Evolutionary conservation across 1,140 invertebrate species (phyloP).

Genomic region (Helicoverpa zea): DNA sequence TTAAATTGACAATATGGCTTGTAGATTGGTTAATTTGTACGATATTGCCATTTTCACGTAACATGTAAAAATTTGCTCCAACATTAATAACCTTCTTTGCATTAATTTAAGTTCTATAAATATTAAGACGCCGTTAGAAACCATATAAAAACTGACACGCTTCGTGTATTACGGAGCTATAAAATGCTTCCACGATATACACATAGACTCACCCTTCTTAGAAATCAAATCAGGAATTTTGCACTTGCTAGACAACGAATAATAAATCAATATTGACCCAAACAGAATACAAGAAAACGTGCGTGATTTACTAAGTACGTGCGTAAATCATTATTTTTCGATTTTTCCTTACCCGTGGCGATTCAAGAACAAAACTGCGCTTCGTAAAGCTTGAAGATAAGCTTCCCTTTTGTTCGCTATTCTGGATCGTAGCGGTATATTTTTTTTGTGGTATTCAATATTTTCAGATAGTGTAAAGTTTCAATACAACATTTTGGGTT

Average conservation of each 20-base stretch:
- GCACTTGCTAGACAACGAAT: background rate
- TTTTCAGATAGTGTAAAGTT: constrained; percentile 13
- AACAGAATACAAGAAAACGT: constrained; percentile 49
- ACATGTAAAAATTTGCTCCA: too few species aligned
- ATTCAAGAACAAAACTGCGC: constrained; percentile 45
- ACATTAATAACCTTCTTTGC: too few species aligned
- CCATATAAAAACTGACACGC: too few species aligned
- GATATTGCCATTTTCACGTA: too few species aligned
- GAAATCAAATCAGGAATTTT: constrained; percentile 8
- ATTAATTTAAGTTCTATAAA: too few species aligned
- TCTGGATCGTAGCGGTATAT: constrained; percentile 5
- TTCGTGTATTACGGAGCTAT: too few species aligned
- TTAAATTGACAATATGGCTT: too few species aligned
- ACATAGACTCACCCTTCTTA: background rate
- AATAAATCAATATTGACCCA: constrained; percentile 49
- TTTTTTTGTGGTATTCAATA: constrained; percentile 30
- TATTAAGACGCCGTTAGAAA: too few species aligned
- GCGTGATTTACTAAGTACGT: constrained; percentile 48
- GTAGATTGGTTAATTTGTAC: too few species aligned
- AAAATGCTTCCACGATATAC: too few species aligned
- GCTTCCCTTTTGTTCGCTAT: constrained; percentile 43
- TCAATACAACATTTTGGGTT: background rate
- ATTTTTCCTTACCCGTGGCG: constrained; percentile 28
- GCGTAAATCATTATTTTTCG: constrained; percentile 51
- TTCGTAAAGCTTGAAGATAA: constrained; percentile 41